These are phyloP conservation scores for Mesocricetus auratus DNA, from an alignment of 2,113 vertebrate species.

Conservation along the genomic window DNA sequence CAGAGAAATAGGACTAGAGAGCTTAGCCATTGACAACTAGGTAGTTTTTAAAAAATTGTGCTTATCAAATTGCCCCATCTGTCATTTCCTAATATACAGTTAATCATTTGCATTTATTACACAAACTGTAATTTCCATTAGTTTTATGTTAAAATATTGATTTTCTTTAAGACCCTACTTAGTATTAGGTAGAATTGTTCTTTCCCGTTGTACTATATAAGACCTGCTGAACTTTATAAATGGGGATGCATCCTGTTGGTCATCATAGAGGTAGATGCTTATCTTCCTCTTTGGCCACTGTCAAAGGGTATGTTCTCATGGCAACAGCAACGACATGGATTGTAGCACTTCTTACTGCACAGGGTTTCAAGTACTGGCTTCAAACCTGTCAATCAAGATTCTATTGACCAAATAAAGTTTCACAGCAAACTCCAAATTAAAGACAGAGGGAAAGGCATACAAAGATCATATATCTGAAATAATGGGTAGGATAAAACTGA, in stretches of 20 bases:
- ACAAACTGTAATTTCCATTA: neutral
- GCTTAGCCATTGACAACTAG: neutral
- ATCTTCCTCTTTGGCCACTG: neutral
- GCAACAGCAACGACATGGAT: neutral
- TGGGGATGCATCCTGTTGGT: neutral
- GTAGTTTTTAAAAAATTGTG: neutral
- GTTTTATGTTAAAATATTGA: neutral
- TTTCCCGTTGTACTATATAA: neutral
- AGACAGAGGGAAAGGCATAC: neutral
- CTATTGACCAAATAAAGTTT: neutral
- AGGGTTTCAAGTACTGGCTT: neutral
- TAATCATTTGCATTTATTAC: neutral
- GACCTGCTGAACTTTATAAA: neutral
- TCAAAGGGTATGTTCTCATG: neutral
- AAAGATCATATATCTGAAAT: neutral
- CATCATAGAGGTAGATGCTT: neutral
- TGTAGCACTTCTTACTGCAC: neutral
- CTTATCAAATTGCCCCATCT: neutral
- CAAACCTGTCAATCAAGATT: neutral
- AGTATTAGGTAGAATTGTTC: neutral
- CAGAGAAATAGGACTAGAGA: neutral
- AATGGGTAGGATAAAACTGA: neutral
- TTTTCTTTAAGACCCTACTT: neutral
- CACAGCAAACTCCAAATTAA: neutral
- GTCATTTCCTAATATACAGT: neutral